Percentiles rank a stretch among this genome's conserved stretches.
These are phyloP conservation scores for Patella ulyssiponensis DNA, from an alignment of 2,888 invertebrate species.

Conservation along the genomic window DNA sequence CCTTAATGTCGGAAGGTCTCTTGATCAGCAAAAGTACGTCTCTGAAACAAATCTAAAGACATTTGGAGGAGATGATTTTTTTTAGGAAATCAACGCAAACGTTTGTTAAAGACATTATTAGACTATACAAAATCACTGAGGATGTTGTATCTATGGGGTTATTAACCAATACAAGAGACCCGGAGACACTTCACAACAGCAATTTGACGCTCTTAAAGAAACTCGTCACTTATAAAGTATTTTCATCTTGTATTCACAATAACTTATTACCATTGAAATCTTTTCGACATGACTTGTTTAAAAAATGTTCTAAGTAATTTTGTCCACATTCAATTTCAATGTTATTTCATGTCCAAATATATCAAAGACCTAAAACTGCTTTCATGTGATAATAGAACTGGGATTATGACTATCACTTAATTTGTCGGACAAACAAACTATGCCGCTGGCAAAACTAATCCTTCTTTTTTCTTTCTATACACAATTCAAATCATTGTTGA, in stretches of 20 bases:
- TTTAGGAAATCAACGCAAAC: no score
- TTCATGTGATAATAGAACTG: neutral
- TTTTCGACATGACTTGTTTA: neutral
- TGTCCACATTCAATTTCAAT: slow-evolving; percentile 9
- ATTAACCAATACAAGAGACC: no score
- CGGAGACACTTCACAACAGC: no score
- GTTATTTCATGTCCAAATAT: slow-evolving; percentile 9
- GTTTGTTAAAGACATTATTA: no score
- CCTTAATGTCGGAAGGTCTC: no score
- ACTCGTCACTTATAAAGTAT: no score
- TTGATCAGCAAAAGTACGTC: no score
- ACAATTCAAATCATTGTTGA: slow-evolving; percentile 2
- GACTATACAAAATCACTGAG: no score
- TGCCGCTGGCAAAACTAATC: slow-evolving; percentile 4
- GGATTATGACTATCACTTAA: slow-evolving; percentile 4
- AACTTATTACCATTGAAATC: neutral
- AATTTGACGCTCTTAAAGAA: no score
- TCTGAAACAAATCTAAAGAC: no score
- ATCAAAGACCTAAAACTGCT: neutral
- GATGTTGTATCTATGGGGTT: no score
- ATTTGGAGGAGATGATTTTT: no score
- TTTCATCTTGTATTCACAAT: neutral
- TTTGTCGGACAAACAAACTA: neutral
- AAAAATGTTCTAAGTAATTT: slow-evolving; percentile 6
- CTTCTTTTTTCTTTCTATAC: slow-evolving; percentile 3